Base-by-base conservation (phyloP, 2,797 vertebrate species). In the Echeneis naucrates region DNA sequence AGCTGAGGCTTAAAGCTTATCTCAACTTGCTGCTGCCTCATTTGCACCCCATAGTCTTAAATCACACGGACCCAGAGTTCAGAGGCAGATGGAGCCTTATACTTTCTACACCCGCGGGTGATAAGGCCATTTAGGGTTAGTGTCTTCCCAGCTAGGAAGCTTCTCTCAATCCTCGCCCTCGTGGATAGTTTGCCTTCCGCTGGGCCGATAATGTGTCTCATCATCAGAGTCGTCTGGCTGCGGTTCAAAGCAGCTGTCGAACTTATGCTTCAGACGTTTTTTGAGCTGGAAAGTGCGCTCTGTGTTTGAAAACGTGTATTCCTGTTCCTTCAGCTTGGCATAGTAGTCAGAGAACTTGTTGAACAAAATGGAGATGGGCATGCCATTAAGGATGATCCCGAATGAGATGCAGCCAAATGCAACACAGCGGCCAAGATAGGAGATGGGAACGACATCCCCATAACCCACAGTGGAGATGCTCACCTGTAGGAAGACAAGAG, bases 341-440 rank as follows among this genome's bases (percentile, higher is more conserved):
- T 98, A 97, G 87, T 96, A 97, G 92, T 97, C 96, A 0, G 96
- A 98, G 77, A 98, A 97, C 85, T 96, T 96, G 93, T 97, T 97
- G 91, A 96, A 98, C 33, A 98, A 94, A 74, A 98, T 97, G 63
- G 97, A 97, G 85, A 97, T 97, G 77, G 96, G 96, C 97, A 98
- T 97, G 62, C 96, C 96, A 0, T 97, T 97, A 70, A 97, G 94
- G 86, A 98, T 98, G 87, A 97, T 97, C 50, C 97, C 96, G 0
- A 98, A 97, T 23, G 95, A 97, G 88, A 98, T 97, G 91, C 97
- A 97, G 68, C 93, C 82, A 0, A 97, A 97, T 0, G 96, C 96
- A 81, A 98, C 96, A 4, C 96, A 85, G 73, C 96, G 92, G 69
- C 97, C 97, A 0, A 96, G 92, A 50, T 96, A 87, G 0, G 95